Conservation (phyloP, 2,888 invertebrate species). For the Adelognathus sp. region DNA sequence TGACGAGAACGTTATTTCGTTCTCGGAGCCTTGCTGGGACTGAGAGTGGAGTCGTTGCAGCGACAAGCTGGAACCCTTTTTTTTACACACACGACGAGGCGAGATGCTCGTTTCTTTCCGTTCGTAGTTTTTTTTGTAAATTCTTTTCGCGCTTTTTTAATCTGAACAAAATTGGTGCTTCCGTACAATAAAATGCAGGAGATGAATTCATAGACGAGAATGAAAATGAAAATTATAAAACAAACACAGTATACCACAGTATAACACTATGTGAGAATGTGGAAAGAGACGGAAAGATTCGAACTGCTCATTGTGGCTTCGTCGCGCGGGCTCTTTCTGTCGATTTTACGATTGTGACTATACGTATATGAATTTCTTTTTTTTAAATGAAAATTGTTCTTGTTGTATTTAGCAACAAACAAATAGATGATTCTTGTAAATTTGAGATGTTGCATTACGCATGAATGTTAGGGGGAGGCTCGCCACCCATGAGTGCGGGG, state of each 20-base stretch:
- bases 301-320: slow-evolving; percentile 40
- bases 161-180: slow-evolving; percentile 61
- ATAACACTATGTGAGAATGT: too few relatives aligned
- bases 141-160: slow-evolving; percentile 16
- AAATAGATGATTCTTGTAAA: too few relatives aligned
- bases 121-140: background rate
- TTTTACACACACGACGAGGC: background rate
- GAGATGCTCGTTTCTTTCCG: slow-evolving; percentile 14
- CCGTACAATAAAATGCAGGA: slow-evolving; percentile 46
- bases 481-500: too few relatives aligned
- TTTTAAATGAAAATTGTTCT: too few relatives aligned
- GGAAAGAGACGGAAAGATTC: slow-evolving; percentile 11
- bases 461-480: too few relatives aligned
- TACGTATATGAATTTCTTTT: slow-evolving; percentile 24
- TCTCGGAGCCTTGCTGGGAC: slow-evolving; percentile 39
- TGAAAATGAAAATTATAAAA: slow-evolving; percentile 29
- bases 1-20: slow-evolving; percentile 12
- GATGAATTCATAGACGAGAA: slow-evolving; percentile 18
- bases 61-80: background rate
- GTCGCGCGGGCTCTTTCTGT: slow-evolving; percentile 48
- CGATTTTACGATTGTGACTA: slow-evolving; percentile 45
- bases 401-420: too few relatives aligned
- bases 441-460: too few relatives aligned
- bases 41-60: slow-evolving; percentile 35
- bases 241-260: too few relatives aligned